These are phyloP conservation scores for Thysanoteuthis rhombus DNA, from an alignment of 2,888 invertebrate genomes.

Conservation along the genomic window DNA sequence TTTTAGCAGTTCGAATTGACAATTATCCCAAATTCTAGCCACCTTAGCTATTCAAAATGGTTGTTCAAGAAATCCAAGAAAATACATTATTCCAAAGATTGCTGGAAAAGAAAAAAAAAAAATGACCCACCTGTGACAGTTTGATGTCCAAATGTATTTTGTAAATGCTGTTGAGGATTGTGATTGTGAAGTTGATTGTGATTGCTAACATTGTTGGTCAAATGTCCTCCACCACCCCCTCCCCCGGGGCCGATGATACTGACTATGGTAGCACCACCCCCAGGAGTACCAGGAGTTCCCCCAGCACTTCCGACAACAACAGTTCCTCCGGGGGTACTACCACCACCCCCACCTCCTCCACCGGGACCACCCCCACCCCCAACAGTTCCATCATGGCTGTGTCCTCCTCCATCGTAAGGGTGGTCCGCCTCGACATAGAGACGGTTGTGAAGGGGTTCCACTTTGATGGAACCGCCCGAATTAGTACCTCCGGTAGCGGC, in stretches of 20 bases:
- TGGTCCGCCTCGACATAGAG: slow-evolving; percentile 16
- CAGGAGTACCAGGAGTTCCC: neutral
- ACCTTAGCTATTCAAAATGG: too few species aligned
- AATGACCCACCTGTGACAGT: neutral
- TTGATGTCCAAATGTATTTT: neutral
- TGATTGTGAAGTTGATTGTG: slow-evolving; percentile 1
- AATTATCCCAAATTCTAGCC: too few species aligned
- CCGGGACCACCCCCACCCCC: neutral
- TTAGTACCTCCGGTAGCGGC: neutral
- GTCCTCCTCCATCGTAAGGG: neutral
- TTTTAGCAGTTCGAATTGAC: too few species aligned
- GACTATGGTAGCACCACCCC: neutral
- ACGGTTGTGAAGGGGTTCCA: slow-evolving; percentile 2
- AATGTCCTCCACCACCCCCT: neutral
- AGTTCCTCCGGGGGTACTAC: neutral
- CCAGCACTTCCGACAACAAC: neutral
- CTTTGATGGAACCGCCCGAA: slow-evolving; percentile 1
- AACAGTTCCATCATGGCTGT: neutral
- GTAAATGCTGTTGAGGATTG: neutral
- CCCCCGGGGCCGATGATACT: neutral
- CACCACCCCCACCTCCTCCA: neutral
- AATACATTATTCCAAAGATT: too few species aligned
- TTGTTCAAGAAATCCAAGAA: too few species aligned
- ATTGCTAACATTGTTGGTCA: neutral
- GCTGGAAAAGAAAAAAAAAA: neutral